Evolutionary conservation across 2,113 vertebrate genomes (phyloP), one percentile per base, ranked within the genome.

Genomic region (Notothenia coriiceps): DNA sequence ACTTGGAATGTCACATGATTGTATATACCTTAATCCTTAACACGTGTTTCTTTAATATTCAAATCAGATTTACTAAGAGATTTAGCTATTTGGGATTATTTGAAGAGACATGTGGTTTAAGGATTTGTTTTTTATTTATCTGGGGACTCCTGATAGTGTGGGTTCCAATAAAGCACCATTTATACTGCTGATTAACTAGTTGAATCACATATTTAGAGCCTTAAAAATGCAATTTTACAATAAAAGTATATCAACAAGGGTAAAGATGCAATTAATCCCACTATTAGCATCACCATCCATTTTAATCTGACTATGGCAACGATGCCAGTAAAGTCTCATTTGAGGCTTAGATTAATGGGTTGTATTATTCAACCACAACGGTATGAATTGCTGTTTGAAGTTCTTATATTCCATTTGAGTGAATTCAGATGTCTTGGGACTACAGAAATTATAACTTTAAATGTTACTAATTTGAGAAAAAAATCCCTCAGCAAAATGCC

Each of bases 1-100:
- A 67, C 64, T 29, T 76, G 47, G 20, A 82, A 84, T 79, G 70
- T 49, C 35, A 75, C 25, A 61, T 14, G 29, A 73, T 76, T 10
- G 43, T 70, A 22, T 35, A 55, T 44, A 63, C 60, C 65, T 68
- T 59, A 10, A 61, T 74, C n/a, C 54, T 55, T 25, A n/a, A 52
- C 49, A 4, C 69, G 52, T 13, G 35, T 40, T 8, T 7, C 35
- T 69, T 55, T 18, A 50, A 47, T 20, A 25, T 7, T 5, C 0
- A 6, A 51, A 15, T 52, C 7, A 15, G 47, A 46, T 33, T 40
- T 25, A 40, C 44, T 15, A 11, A 56, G 17, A 25, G 1, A 25
- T 50, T 51, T 22, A 6, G 5, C 14, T 29, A 25, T 63, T 25
- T 52, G 25, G n/a, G 52, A 20, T 22, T 6, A 52, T n/a, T 40